Conservation (phyloP, 2,888 invertebrate genomes). For the Nyleta sp. region DNA sequence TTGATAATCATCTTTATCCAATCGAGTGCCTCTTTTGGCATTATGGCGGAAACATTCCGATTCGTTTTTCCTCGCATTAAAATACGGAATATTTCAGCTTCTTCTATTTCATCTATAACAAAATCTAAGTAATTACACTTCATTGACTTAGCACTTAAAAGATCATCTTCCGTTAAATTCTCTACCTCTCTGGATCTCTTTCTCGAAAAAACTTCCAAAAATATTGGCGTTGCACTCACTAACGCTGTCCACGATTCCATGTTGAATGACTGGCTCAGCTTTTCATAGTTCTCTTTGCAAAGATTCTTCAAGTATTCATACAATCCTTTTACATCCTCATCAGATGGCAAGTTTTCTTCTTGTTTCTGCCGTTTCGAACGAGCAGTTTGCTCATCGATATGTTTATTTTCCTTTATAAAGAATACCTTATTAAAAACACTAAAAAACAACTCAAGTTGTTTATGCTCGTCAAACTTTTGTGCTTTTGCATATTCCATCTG, state of each 20-base stretch:
- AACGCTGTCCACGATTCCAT: slow-evolving; percentile 1
- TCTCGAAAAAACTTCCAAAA: slow-evolving; percentile 17
- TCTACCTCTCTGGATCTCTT: slow-evolving; percentile 27
- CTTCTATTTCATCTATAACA: not conserved
- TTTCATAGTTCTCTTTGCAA: not conserved
- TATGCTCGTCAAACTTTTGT: slow-evolving; percentile 5
- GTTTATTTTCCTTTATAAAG: slow-evolving; percentile 14
- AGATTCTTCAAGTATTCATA: slow-evolving; percentile 2
- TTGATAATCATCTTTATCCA: slow-evolving; percentile 14
- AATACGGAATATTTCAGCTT: slow-evolving; percentile 6
- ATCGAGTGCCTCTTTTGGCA: not conserved
- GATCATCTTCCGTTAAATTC: not conserved
- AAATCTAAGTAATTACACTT: not conserved
- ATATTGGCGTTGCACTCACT: slow-evolving; percentile 10
- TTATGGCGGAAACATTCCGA: slow-evolving; percentile 13
- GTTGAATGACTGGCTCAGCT: not conserved
- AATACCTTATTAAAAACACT: slow-evolving; percentile 16
- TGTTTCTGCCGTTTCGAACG: slow-evolving; percentile 14
- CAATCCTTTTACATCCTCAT: slow-evolving; percentile 8
- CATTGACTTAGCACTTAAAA: not conserved
- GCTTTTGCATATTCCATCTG: slow-evolving; percentile 17
- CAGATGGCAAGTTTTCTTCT: slow-evolving; percentile 9
- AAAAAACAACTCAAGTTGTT: slow-evolving; percentile 32
- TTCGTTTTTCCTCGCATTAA: slow-evolving; percentile 19
- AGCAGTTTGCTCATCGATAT: slow-evolving; percentile 17